Base-by-base conservation (phyloP, 2,888 invertebrate genomes). In the Masnerella sp. region DNA sequence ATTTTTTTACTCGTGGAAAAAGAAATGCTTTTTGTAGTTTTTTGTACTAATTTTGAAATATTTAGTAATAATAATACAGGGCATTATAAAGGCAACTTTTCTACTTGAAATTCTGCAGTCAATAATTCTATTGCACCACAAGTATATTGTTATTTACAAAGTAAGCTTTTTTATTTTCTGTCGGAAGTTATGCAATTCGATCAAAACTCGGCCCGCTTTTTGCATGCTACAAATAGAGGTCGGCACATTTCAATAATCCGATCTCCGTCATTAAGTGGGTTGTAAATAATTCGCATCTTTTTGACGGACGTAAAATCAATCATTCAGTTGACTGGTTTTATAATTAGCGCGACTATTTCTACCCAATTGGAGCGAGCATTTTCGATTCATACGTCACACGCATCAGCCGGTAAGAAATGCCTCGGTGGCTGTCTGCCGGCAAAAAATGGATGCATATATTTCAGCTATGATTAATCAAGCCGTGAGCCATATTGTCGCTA, bases 271-370 rank as follows among this genome's bases (percentile, higher is more conserved):
- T 34, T 58, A 58, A 58, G 45, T 42, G 20, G 20, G 8, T 22
- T 38, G 25, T 34, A 38, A 47, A 47, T 47, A 28, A 45, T 17
- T 14, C 18, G 42, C 47, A 18, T 34, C 18, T 38, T 54, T 62
- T 62, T 17, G 43, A 52, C 43, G 25, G 52, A 52, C 52, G 28
- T 18, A 25, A 61, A 36, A 45, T 54, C 45, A 52, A 38, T 54
- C 36, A 18, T 4, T 5, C 28, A 28, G 40, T 45, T 34, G 30
- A 12, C 17, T 25, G 36, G 28, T 36, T 17, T n/a, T 45, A 36
- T 38, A 54, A 43, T 64, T 54, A 52, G 43, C 28, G 7, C 18
- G 28, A 20, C 42, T 67, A 56, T 56, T 67, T 56, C 11, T 43
- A 32, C 14, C 22, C 32, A 65, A 38, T 47, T 32, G 43, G 30